Evolutionary conservation across 2,888 invertebrate species (phyloP).

Genomic region (Blastobasis adustella): DNA sequence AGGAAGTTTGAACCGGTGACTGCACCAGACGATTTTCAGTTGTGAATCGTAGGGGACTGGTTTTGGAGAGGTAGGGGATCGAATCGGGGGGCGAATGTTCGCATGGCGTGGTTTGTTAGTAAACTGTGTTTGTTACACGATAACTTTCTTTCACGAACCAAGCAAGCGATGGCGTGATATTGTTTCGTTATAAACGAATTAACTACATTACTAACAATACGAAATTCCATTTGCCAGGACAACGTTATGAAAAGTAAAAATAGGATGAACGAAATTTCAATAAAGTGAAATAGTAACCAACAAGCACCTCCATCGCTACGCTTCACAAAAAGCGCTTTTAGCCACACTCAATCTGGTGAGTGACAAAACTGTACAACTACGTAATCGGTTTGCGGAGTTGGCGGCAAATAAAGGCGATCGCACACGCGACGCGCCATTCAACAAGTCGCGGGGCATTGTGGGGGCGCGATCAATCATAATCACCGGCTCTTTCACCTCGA

Average conservation of each 20-base stretch:
- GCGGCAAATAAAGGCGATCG: slow-evolving; percentile 45
- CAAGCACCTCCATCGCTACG: background rate
- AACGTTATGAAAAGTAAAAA: background rate
- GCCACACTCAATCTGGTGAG: slow-evolving; percentile 20
- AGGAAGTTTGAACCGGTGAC: no score
- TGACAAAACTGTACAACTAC: slow-evolving; percentile 18
- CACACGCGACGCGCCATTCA: slow-evolving; percentile 61
- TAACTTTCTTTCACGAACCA: background rate
- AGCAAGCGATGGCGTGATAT: no score
- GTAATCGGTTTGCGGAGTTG: slow-evolving; percentile 34
- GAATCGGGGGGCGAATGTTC: no score
- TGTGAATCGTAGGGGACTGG: no score
- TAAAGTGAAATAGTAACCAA: background rate
- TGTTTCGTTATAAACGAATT: no score
- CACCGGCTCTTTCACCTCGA: slow-evolving; percentile 68
- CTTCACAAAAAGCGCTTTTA: slow-evolving; percentile 1
- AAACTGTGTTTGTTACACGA: background rate
- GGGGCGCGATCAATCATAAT: slow-evolving; percentile 69
- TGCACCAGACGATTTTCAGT: no score
- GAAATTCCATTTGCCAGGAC: no score
- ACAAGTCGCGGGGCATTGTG: slow-evolving; percentile 62
- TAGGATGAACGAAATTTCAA: background rate
- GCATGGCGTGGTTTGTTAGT: background rate
- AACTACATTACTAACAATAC: no score
- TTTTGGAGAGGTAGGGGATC: background rate